Base-by-base conservation (phyloP, 2,888 invertebrate species). In the Caenorhabditis imperialis region DNA sequence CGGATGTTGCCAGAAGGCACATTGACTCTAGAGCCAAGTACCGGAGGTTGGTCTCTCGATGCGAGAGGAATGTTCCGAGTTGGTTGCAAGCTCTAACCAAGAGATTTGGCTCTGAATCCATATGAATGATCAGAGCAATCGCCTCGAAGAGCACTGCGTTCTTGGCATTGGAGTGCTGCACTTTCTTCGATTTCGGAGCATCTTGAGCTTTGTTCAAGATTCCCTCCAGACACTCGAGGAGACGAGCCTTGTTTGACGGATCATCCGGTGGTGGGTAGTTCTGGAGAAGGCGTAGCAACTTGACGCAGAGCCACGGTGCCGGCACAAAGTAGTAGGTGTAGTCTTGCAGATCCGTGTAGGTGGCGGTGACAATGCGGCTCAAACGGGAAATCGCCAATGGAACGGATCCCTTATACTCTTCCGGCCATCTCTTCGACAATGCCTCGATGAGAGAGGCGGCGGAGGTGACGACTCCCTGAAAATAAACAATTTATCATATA, bases 301-400 rank as follows among this genome's bases (percentile, higher is more conserved):
- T 99, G 18, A 99, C 97, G 70, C 97, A 98, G 35, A 99, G 92
- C 99, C 99, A 99, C 16, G 99, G 99, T n/a, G 98, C 99, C 82
- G 99, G 98, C 76, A 99, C 98, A 91, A 99, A 99, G 89, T 99
- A 99, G 90, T 99, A 99, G 3, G 99, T 99, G 89, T 99, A 99
- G 90, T 99, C 99, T 91, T 99, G 82, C 80, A 99, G 92, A 90
- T 99, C 99, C 82, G 97, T 98, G 88, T 99, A 98, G 88, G 96
- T 97, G 50, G 98, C 94, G 61, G 98, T 98, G 7, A 99, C 97
- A 91, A 99, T 99, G 92, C 93, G 89, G 58, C 90, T 90, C 40
- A 99, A 91, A 86, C 99, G 92, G 22, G 98, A 98, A 50, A 99
- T 98, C 69, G 99, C 98, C 76, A 99, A 91, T 84, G 96, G 95